Evolutionary conservation across 2,113 vertebrate species (phyloP).

Genomic region (Todiramphus chloris): DNA sequence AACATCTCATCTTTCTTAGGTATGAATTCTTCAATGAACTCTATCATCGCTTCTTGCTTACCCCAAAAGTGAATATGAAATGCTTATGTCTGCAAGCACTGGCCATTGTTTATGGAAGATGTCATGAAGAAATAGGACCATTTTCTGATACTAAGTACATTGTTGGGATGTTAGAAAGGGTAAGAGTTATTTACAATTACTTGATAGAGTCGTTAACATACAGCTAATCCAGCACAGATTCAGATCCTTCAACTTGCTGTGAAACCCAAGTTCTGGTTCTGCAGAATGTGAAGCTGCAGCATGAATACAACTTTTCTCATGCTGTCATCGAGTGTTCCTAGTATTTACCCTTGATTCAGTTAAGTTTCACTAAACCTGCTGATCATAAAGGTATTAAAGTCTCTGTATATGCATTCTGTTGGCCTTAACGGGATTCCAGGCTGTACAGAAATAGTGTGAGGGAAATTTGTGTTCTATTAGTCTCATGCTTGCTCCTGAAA

Average conservation of each 20-base stretch:
- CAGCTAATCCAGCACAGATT: neutral
- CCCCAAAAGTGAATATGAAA: constrained; percentile 98
- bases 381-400: neutral
- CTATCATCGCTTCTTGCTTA: constrained; percentile 97
- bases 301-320: neutral
- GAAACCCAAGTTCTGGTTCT: neutral
- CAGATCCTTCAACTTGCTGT: neutral
- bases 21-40: constrained; percentile 99
- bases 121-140: constrained; percentile 94
- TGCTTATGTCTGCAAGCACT: constrained; percentile 97
- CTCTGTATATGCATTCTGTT: neutral
- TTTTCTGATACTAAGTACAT: constrained; percentile 97
- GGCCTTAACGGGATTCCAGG: neutral
- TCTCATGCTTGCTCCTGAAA: neutral
- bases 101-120: constrained; percentile 95
- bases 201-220: neutral
- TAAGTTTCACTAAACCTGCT: neutral
- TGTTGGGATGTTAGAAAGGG: constrained; percentile 96
- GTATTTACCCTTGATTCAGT: neutral
- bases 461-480: neutral
- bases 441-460: neutral
- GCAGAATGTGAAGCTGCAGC: neutral
- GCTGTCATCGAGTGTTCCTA: neutral
- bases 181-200: constrained; percentile 66
- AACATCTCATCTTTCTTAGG: constrained; percentile 67